A percentile compares a stretch with the other conserved stretches of the same genome.
phyloP scores from a whole-genome alignment of 2,888 invertebrate species.

The Lithophane socia region DNA sequence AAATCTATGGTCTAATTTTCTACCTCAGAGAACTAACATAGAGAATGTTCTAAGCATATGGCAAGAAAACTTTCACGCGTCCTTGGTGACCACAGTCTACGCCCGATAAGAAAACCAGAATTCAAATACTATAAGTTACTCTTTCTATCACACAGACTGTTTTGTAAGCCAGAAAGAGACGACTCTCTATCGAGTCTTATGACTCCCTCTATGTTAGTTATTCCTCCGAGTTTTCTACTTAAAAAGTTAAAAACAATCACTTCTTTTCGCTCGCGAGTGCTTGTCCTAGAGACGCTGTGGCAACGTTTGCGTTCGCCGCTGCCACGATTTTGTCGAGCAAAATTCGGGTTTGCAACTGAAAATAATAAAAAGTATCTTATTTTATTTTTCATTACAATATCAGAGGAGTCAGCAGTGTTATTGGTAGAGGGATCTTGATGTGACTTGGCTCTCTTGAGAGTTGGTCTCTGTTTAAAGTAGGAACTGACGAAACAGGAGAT shows the following conservation, averaged over 20 bases:
- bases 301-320: conserved; percentile 82
- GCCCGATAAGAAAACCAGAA: not conserved
- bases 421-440: not conserved
- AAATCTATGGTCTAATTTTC: conserved; percentile 18
- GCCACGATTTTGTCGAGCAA: conserved; percentile 85
- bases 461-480: too few species aligned
- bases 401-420: not conserved
- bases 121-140: not conserved
- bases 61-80: not conserved
- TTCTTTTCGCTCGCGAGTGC: conserved; percentile 84
- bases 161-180: not conserved
- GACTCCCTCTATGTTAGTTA: conserved; percentile 29
- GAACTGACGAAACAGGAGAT: not conserved
- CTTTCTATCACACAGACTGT: not conserved
- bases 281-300: conserved; percentile 86
- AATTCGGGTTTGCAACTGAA: conserved; percentile 82
- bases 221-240: conserved; percentile 37
- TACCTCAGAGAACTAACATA: conserved; percentile 34
- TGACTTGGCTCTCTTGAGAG: not conserved
- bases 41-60: not conserved
- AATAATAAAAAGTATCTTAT: not conserved
- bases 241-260: conserved; percentile 70
- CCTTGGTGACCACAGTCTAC: not conserved
- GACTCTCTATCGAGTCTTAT: not conserved
- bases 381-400: not conserved